Evolutionary conservation across 2,113 vertebrate genomes (phyloP), one percentile per base, ranked within the genome.

Genomic region (Hiodon alosoides): DNA sequence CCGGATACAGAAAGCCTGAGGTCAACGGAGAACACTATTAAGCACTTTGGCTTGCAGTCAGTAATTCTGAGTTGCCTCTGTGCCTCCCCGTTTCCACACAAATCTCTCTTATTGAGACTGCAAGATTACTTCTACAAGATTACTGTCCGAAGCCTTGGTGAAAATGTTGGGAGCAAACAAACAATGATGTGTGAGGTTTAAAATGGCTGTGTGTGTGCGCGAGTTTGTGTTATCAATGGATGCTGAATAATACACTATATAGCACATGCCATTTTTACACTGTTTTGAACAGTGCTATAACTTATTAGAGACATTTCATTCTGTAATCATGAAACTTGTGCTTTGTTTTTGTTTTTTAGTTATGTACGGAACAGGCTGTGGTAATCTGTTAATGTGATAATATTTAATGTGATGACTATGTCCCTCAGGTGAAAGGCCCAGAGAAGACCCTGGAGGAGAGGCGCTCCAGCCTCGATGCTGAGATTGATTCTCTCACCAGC

Each of bases 401-500:
- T n/a, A n/a, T n/a, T n/a, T n/a, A n/a, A n/a, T n/a, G n/a, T 67
- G 7, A 13, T 67, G 17, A 3, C 13, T 0, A 7, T 72, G n/a
- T 55, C 31, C n/a, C 4, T 16, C 74, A 93, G 90, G 86, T 91
- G 67, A 95, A 93, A 82, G 91, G 92, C 8, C 91, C 94, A 4
- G 91, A 91, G 80, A 99, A 98, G 87, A 98, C 94, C 0, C 86
- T 99, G 69, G 93, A 95, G 72, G 95, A 98, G 85, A 89, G 96
- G 14, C 92, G 96, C 7, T 97, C 96, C 74, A 98, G 97, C 77
- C 85, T 99, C 82, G 97, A 99, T 10, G 97, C 95, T 0, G 97
- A 99, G 86, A 99, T 99, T 0, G 96, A 99, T 85, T 98, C 96
- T 2, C 82, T 99, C 85, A 98, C 97, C 76, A 98, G 96, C 78